phyloP scores from a whole-genome alignment of 2,113 vertebrate species.

The Otus sunia region DNA sequence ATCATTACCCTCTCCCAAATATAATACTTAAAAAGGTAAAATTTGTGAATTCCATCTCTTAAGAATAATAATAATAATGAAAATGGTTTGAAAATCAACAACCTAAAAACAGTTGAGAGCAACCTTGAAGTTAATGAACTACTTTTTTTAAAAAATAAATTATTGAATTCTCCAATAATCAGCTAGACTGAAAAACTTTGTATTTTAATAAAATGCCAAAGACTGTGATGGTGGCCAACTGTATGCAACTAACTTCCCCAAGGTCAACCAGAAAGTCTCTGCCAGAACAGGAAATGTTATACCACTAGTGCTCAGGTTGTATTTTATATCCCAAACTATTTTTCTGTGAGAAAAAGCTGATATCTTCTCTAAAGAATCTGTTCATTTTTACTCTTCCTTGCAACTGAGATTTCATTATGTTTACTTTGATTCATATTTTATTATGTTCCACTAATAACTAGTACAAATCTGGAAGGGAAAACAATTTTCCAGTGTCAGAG shows the following conservation, averaged over 20 bases:
- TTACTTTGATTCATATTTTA: slow-evolving; percentile 40
- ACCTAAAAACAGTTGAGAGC: background rate
- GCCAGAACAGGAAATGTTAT: background rate
- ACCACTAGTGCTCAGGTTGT: background rate
- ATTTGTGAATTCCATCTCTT: background rate
- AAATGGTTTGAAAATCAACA: background rate
- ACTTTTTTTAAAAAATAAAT: background rate
- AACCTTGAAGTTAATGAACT: background rate
- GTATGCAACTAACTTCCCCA: background rate
- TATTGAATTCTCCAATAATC: background rate
- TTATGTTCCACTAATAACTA: slow-evolving; percentile 17
- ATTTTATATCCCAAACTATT: background rate
- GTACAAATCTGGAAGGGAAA: slow-evolving; percentile 12
- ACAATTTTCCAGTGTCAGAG: slow-evolving; percentile 20
- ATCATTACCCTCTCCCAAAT: background rate
- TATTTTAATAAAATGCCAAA: background rate
- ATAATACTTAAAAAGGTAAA: background rate
- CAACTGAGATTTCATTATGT: slow-evolving; percentile 20
- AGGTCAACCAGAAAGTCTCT: background rate
- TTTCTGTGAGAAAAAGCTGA: slow-evolving; percentile 48
- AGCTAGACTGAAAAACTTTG: background rate
- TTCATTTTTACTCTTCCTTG: slow-evolving; percentile 7
- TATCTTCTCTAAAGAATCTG: slow-evolving; percentile 23
- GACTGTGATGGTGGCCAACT: background rate
- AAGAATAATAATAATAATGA: background rate